Percentiles rank a stretch among this genome's conserved stretches.
These are phyloP conservation scores for Acleris cristana DNA, from an alignment of 2,888 invertebrate genomes.

Conservation along the genomic window DNA sequence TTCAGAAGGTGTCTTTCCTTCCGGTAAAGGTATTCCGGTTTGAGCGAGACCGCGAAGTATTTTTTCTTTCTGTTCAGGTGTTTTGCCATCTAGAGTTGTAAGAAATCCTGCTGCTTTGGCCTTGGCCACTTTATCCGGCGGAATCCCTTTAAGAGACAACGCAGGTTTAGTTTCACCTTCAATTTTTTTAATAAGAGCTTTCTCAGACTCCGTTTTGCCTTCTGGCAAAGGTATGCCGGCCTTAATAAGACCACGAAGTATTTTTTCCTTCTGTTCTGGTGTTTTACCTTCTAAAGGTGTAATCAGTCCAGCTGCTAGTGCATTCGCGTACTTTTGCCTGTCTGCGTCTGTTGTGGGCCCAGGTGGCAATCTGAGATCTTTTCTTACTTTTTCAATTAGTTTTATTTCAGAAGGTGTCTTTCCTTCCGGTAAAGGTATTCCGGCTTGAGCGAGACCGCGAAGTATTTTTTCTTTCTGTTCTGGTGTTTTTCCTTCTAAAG, in stretches of 20 bases:
- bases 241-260: conserved; percentile 45
- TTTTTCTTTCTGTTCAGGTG: too few species aligned
- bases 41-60: too few species aligned
- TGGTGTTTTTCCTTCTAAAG: neutral
- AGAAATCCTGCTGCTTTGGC: conserved; percentile 46
- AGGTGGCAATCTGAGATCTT: too few species aligned
- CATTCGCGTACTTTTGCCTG: too few species aligned
- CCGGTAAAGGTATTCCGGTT: too few species aligned
- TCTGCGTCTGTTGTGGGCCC: too few species aligned
- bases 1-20: too few species aligned
- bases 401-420: too few species aligned
- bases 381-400: too few species aligned
- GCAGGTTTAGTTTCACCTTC: neutral
- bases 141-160: neutral
- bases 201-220: neutral
- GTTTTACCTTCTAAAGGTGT: neutral
- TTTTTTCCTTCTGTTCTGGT: neutral
- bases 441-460: too few species aligned
- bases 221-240: conserved; percentile 42
- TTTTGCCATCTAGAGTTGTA: too few species aligned
- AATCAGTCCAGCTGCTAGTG: conserved; percentile 21
- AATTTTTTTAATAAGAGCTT: neutral
- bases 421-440: too few species aligned
- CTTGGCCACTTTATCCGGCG: conserved; percentile 37
- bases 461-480: neutral